Evolutionary conservation across 2,113 vertebrate species (phyloP).

Genomic region (Labeo rohita): DNA sequence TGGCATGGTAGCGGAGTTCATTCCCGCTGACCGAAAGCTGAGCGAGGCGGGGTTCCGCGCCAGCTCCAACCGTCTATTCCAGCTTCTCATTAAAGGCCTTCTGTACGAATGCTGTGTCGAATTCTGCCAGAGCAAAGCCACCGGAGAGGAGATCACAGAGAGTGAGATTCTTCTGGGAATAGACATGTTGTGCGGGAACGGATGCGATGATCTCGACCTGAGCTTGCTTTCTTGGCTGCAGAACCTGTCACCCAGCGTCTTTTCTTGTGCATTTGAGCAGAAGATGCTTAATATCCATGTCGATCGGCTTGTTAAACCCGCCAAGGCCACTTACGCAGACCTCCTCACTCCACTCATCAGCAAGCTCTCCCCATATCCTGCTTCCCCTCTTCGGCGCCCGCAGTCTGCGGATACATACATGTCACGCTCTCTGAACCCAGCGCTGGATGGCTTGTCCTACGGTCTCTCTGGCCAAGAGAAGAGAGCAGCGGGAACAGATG

Average conservation of each 20-base stretch:
- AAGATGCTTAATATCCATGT: slow-evolving; percentile 96
- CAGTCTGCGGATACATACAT: slow-evolving; percentile 97
- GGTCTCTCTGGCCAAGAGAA: slow-evolving; percentile 91
- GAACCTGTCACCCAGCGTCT: slow-evolving; percentile 89
- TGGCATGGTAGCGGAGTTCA: slow-evolving; percentile 96
- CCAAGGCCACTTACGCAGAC: slow-evolving; percentile 89
- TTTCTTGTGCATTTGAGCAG: slow-evolving; percentile 96
- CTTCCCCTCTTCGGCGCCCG: slow-evolving; percentile 91
- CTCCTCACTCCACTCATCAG: slow-evolving; percentile 94
- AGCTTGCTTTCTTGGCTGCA: slow-evolving; percentile 97
- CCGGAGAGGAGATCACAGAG: slow-evolving; percentile 95
- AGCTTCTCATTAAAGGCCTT: slow-evolving; percentile 95
- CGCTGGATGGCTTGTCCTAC: slow-evolving; percentile 90
- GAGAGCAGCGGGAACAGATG: slow-evolving; percentile 81
- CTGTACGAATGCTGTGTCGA: slow-evolving; percentile 98
- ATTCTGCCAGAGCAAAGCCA: slow-evolving; percentile 97
- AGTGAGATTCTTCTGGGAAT: slow-evolving; percentile 94
- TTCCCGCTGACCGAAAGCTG: slow-evolving; percentile 94
- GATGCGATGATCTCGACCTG: slow-evolving; percentile 95
- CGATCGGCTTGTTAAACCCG: slow-evolving; percentile 94
- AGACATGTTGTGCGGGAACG: slow-evolving; percentile 94
- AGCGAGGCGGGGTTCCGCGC: slow-evolving; percentile 98
- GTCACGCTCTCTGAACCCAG: slow-evolving; percentile 95
- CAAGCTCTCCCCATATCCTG: slow-evolving; percentile 92
- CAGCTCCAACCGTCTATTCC: slow-evolving; percentile 91